Evolutionary conservation across 2,797 vertebrate genomes (phyloP), one percentile per base, ranked within the genome.

Genomic region (Sebastes elongatus): DNA sequence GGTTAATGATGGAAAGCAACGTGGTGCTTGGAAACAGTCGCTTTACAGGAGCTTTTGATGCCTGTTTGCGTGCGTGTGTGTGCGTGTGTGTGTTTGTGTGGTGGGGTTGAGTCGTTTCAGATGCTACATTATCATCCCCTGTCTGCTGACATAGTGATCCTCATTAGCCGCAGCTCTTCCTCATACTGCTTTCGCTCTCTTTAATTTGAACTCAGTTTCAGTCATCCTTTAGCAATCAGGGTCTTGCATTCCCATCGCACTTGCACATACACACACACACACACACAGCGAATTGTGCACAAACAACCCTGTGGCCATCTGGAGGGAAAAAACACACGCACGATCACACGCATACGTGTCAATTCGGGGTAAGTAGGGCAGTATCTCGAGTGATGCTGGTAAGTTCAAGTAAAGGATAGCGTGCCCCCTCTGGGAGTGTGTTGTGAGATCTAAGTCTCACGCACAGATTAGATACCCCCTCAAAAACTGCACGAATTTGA

Each of bases 321-420:
- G 68, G 62, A 71, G 76, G 62, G 22, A n/a, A 80, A 52, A 52
- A 81, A 71, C 56, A 7, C 74, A 71, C 52, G 67, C 72, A 84
- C 62, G 13, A 65, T 77, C 68, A 81, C 70, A 80, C 27, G 23
- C 77, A 78, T 60, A 35, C 5, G 67, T 60, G 81, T 69, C 81
- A 85, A 33, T 78, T 85, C n/a, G 5, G 80, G 64, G 88, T 88
- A 94, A 94, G 85, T 94, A 90, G 94, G 90, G 62, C 90, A 93
- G 87, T 85, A 83, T 94, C 77, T 89, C 87, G 69, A 71, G 73
- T 72, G 78, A 82, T 74, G 82, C 80, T 82, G 78, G 23, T 35
- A 69, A 86, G 92, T 94, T 94, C 89, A 86, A 71, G 74, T 64
- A 88, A 85, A 93, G 92, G 91, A 86, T 89, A 93, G n/a, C 78